Percentiles rank a stretch among this genome's conserved stretches.
Conservation (phyloP, 2,888 invertebrate species). For the Thereva unica region DNA sequence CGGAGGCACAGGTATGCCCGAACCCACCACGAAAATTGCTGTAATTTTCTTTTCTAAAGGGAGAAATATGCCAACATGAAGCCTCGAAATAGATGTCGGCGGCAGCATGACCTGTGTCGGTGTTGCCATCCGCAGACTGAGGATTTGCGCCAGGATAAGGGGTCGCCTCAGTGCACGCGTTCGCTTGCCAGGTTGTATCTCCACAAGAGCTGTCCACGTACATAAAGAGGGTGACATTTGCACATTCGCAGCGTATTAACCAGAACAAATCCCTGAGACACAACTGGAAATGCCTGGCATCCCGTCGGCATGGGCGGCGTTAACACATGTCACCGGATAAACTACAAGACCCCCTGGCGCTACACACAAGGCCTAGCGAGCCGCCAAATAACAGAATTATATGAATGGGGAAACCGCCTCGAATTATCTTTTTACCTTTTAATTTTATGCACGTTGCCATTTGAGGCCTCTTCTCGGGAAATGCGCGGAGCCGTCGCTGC, state of each 20-base stretch:
- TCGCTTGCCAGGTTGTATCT: constrained; percentile 3
- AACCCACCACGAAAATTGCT: constrained; percentile 28
- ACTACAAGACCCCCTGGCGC: constrained; percentile 33
- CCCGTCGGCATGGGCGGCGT: constrained; percentile 44
- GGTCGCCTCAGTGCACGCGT: too few relatives aligned
- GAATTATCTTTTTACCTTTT: constrained; percentile 18
- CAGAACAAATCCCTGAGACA: constrained; percentile 26
- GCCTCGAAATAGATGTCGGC: constrained; percentile 27
- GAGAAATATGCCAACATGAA: constrained; percentile 26
- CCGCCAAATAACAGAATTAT: constrained; percentile 21
- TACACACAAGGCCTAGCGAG: constrained; percentile 12
- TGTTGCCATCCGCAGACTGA: too few relatives aligned
- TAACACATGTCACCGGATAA: constrained; percentile 44
- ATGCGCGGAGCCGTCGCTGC: too few relatives aligned
- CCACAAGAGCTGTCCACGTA: constrained; percentile 24
- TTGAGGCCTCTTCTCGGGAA: neutral
- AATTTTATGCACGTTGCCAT: neutral
- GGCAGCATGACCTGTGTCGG: neutral
- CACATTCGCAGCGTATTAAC: constrained; percentile 29
- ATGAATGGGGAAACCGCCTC: constrained; percentile 1
- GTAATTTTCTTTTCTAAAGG: constrained; percentile 31
- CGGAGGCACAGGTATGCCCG: constrained; percentile 48
- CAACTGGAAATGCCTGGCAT: constrained; percentile 39
- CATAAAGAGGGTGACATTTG: constrained; percentile 25
- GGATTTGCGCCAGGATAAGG: too few relatives aligned